Percentiles rank a stretch among this genome's conserved stretches.
These are phyloP conservation scores for Discoglossus pictus DNA, from an alignment of 2,797 vertebrate genomes.

Conservation along the genomic window DNA sequence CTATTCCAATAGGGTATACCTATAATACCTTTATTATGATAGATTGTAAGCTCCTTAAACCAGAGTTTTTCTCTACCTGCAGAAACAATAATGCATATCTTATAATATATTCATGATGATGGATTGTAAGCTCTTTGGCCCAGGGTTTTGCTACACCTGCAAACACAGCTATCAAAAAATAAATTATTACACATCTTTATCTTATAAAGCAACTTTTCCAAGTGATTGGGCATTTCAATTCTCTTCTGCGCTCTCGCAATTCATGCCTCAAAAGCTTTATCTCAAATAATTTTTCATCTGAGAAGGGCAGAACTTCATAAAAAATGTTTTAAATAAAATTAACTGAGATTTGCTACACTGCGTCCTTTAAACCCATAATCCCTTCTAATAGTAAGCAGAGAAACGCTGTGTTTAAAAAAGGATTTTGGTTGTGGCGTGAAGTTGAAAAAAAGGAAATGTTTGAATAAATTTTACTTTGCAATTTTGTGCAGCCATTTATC, in stretches of 20 bases:
- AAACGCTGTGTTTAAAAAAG: slow-evolving; percentile 14
- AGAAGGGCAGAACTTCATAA: slow-evolving; percentile 20
- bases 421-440: slow-evolving; percentile 10
- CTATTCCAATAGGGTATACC: too few species aligned
- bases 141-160: background rate
- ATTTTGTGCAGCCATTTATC: slow-evolving; percentile 25
- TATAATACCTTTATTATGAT: too few species aligned
- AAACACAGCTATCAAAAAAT: background rate
- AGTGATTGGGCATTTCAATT: slow-evolving; percentile 25
- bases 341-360: slow-evolving; percentile 32
- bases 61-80: too few species aligned
- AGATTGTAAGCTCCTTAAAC: too few species aligned
- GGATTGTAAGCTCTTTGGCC: slow-evolving; percentile 19
- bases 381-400: slow-evolving; percentile 12
- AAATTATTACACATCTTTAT: slow-evolving; percentile 27
- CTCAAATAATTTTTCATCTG: slow-evolving; percentile 34
- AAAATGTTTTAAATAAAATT: slow-evolving; percentile 37
- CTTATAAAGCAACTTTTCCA: slow-evolving; percentile 20
- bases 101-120: too few species aligned
- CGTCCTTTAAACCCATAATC: slow-evolving; percentile 37
- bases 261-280: slow-evolving; percentile 22
- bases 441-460: slow-evolving; percentile 3
- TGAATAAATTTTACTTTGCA: slow-evolving; percentile 38
- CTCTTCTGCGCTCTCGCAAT: background rate
- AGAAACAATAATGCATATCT: too few species aligned